Conservation (phyloP, 2,113 vertebrate genomes). For the Synodontis membranacea region DNA sequence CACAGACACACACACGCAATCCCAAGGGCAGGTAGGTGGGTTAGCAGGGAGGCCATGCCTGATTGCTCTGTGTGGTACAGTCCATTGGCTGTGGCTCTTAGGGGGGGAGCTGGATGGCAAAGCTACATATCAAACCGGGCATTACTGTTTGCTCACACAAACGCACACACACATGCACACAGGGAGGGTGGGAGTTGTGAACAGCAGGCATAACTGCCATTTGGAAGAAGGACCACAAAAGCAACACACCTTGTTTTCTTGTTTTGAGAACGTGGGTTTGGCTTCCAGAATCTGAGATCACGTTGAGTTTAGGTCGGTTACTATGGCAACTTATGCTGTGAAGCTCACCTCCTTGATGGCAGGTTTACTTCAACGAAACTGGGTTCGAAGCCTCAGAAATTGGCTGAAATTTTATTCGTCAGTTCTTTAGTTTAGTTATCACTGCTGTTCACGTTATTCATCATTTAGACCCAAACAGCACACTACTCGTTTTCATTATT, state of each 20-base stretch:
- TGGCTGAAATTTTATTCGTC: neutral
- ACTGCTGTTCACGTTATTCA: neutral
- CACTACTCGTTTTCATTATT: neutral
- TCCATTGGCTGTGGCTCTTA: conserved; percentile 41
- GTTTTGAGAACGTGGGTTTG: neutral
- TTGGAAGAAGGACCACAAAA: neutral
- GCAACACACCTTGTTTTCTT: neutral
- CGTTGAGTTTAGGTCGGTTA: neutral
- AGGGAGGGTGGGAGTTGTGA: neutral
- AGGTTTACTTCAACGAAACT: neutral
- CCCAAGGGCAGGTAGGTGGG: conserved; percentile 22
- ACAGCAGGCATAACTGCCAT: conserved; percentile 14
- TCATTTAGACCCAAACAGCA: neutral
- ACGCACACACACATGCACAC: neutral
- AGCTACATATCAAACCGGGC: conserved; percentile 47
- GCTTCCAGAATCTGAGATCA: neutral
- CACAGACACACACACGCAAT: neutral
- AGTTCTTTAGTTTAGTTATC: neutral
- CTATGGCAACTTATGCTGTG: neutral
- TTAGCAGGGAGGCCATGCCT: conserved; percentile 42
- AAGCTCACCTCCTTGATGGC: neutral
- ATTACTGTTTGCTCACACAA: conserved; percentile 44
- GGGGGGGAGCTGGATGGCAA: conserved; percentile 20
- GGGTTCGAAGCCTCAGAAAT: neutral
- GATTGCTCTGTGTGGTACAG: conserved; percentile 46